phyloP scores from a whole-genome alignment of 2,113 vertebrate genomes.

The Polypterus senegalus region DNA sequence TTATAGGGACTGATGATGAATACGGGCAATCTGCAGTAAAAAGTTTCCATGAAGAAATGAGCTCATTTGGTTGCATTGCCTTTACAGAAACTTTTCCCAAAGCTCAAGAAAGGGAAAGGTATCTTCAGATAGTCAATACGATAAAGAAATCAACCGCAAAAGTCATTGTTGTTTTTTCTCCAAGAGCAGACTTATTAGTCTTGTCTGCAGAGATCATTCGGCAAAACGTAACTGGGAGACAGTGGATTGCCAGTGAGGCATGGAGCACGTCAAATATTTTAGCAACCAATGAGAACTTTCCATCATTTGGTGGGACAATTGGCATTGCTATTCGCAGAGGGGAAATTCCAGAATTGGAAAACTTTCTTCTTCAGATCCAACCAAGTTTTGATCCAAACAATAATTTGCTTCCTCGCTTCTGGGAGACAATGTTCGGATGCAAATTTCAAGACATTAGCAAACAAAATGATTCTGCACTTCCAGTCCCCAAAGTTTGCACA shows the following conservation, averaged over 20 bases:
- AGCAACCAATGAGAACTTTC: no score
- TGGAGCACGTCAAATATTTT: background rate
- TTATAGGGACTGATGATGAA: constrained; percentile 6
- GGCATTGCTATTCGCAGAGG: no score
- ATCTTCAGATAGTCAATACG: background rate
- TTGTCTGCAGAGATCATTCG: background rate
- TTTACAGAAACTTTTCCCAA: no score
- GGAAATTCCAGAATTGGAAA: no score
- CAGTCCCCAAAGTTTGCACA: background rate
- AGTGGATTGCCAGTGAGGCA: constrained; percentile 7
- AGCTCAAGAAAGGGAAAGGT: no score
- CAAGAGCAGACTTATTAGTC: background rate
- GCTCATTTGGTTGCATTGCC: background rate
- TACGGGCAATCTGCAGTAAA: constrained; percentile 5
- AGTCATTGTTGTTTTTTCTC: background rate
- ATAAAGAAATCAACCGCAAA: background rate
- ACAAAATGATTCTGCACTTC: no score
- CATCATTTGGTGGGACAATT: no score
- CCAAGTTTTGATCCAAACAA: no score
- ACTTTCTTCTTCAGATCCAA: no score
- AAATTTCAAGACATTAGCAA: no score
- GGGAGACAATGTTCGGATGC: no score
- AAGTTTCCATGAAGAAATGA: constrained; percentile 1
- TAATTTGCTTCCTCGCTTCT: no score
- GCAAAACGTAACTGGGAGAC: constrained; percentile 3